These are phyloP conservation scores for Zhuqinia jingwanae DNA, from an alignment of 2,888 invertebrate species.

Conservation along the genomic window DNA sequence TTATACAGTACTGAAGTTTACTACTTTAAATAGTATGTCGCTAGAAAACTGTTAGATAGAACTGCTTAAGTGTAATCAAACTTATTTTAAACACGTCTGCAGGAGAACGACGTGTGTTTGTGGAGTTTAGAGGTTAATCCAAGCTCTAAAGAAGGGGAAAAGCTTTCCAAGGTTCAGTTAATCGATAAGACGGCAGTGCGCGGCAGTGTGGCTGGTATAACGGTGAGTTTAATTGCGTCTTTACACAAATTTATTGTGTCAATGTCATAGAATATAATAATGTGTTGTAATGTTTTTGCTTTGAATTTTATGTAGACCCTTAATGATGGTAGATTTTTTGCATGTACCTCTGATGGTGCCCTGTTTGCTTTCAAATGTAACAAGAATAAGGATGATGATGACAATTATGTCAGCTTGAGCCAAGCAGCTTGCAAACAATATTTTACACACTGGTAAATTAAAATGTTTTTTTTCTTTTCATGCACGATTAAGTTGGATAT, in stretches of 20 bases:
- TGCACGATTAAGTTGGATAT: no score
- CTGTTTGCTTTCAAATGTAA: slow-evolving; percentile 45
- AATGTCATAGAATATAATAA: no score
- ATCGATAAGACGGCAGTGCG: slow-evolving; percentile 49
- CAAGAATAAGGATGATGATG: slow-evolving; percentile 31
- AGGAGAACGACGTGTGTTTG: slow-evolving; percentile 74
- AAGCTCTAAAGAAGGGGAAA: slow-evolving; percentile 60
- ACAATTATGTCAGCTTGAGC: neutral
- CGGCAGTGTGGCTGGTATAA: slow-evolving; percentile 68
- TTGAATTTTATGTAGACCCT: slow-evolving; percentile 15
- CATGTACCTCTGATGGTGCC: slow-evolving; percentile 46
- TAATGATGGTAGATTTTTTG: slow-evolving; percentile 42
- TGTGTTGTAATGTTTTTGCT: no score
- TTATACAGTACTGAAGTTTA: no score
- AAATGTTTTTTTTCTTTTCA: no score
- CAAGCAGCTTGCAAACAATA: slow-evolving; percentile 24
- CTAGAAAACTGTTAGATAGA: no score
- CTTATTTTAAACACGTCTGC: no score
- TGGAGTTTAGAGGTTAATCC: slow-evolving; percentile 69
- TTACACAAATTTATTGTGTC: neutral
- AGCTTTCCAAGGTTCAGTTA: slow-evolving; percentile 53
- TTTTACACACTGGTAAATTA: slow-evolving; percentile 29
- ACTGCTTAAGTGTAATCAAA: no score
- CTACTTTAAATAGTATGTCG: no score
- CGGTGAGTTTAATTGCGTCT: slow-evolving; percentile 53